Evolutionary conservation across 2,888 invertebrate species (phyloP).

Genomic region (Eurois occulta): DNA sequence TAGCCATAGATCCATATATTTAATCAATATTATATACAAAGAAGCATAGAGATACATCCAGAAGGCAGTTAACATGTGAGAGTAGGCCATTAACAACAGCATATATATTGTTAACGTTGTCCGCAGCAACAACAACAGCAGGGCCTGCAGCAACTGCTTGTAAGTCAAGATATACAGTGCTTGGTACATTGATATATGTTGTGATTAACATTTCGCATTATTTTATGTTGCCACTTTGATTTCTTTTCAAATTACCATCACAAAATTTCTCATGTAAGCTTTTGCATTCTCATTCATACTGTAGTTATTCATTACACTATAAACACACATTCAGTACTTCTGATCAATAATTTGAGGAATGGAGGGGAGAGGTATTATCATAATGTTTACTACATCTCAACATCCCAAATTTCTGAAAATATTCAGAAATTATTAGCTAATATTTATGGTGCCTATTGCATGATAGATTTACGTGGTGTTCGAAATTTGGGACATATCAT

Average conservation of each 20-base stretch:
- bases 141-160: conserved; percentile 97
- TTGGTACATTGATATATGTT: conserved; percentile 84
- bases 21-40: not conserved
- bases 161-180: conserved; percentile 91
- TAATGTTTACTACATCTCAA: not conserved
- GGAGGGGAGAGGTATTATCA: not conserved
- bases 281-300: conserved; percentile 67
- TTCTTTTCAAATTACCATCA: conserved; percentile 57
- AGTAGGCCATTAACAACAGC: conserved; percentile 45
- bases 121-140: conserved; percentile 97
- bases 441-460: conserved; percentile 15
- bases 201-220: conserved; percentile 82
- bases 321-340: not conserved
- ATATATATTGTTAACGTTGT: conserved; percentile 80
- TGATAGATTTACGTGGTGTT: conserved; percentile 6
- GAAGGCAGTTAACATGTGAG: conserved; percentile 13
- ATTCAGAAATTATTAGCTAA: conserved; percentile 15
- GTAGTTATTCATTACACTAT: conserved; percentile 1
- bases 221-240: conserved; percentile 70
- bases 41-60: not conserved
- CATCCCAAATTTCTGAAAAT: too few species aligned
- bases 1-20: conserved; percentile 3
- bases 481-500: not conserved
- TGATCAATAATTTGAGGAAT: not conserved
- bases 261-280: conserved; percentile 61